A percentile compares a stretch with the other conserved stretches of the same genome.
phyloP scores from a whole-genome alignment of 2,888 invertebrate species.

The Lepeophtheirus nordmannii region DNA sequence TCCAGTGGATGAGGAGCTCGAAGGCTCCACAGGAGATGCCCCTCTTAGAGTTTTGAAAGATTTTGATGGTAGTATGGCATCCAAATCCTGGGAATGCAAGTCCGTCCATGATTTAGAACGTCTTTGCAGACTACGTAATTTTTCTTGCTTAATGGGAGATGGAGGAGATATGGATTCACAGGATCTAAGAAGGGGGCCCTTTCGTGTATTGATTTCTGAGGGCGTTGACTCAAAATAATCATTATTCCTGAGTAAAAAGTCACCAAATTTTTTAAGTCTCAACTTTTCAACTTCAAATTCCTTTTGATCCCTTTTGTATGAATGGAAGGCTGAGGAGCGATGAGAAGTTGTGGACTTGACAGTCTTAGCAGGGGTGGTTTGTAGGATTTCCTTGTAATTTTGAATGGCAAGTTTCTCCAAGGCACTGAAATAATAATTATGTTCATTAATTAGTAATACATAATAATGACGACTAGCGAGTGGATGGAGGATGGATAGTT shows the following conservation, averaged over 20 bases:
- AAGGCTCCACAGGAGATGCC: neutral
- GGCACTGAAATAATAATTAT: neutral
- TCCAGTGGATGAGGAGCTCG: neutral
- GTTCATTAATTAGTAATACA: no score
- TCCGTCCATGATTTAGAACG: neutral
- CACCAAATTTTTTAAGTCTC: constrained; percentile 1
- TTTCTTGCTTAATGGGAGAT: neutral
- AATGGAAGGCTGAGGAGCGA: neutral
- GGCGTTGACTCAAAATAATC: neutral
- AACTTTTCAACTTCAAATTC: neutral
- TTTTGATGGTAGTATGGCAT: neutral
- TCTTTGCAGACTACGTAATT: neutral
- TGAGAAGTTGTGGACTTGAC: neutral
- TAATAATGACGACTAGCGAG: no score
- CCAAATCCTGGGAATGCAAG: neutral
- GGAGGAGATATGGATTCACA: neutral
- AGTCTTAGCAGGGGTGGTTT: neutral
- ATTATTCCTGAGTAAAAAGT: neutral
- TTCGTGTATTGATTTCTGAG: neutral
- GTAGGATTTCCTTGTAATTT: constrained; percentile 18
- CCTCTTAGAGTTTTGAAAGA: neutral
- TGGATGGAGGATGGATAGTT: no score
- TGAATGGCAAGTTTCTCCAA: constrained; percentile 23
- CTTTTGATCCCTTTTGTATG: neutral
- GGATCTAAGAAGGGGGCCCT: neutral